Percentiles rank a stretch among this genome's conserved stretches.
phyloP scores from a whole-genome alignment of 2,113 vertebrate species.

The Calonectris borealis region DNA sequence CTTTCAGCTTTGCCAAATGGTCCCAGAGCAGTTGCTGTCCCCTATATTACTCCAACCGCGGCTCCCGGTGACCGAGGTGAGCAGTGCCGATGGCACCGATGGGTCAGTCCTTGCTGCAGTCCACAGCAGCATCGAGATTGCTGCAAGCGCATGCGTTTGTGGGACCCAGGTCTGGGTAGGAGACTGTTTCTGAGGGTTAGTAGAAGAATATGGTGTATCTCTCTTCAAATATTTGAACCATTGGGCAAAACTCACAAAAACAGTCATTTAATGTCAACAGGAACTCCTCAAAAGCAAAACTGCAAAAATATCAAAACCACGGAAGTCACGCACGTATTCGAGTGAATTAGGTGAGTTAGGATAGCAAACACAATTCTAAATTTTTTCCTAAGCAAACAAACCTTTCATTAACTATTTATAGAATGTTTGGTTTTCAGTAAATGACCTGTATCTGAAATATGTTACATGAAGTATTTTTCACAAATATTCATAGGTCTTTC shows the following conservation, averaged over 20 bases:
- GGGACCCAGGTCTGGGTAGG: rapidly evolving
- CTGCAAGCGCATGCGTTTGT: rapidly evolving
- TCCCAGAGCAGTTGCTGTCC: not conserved
- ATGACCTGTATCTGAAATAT: not conserved
- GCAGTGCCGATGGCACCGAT: not conserved
- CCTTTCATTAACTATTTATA: not conserved
- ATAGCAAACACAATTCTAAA: not conserved
- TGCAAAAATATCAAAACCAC: not conserved
- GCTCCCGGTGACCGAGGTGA: not conserved
- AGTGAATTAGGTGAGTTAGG: too few species aligned
- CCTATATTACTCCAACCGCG: not conserved
- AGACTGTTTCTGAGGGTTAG: not conserved
- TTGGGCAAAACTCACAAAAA: not conserved
- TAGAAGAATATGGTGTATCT: not conserved
- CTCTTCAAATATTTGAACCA: not conserved
- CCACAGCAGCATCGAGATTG: not conserved
- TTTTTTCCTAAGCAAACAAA: not conserved
- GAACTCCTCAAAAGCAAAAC: not conserved
- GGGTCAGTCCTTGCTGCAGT: not conserved
- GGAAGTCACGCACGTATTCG: rapidly evolving
- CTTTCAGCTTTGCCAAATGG: not conserved
- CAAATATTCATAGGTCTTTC: not conserved
- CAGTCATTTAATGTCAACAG: not conserved
- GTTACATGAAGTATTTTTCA: not conserved
- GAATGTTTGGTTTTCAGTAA: not conserved